Conservation (phyloP, 2,797 vertebrate species). For the Diglossa cyanea region DNA sequence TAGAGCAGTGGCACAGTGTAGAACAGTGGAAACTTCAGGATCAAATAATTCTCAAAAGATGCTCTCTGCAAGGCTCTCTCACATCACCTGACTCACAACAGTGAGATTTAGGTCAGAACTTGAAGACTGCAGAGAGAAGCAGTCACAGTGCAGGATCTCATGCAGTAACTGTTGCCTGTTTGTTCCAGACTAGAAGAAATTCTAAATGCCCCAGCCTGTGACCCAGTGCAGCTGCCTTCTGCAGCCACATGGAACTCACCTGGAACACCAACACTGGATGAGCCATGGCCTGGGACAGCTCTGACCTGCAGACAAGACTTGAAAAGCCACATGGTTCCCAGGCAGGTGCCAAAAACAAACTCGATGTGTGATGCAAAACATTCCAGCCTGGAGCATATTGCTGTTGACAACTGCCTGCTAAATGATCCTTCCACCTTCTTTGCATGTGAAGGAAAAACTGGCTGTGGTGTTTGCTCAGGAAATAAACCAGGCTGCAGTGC, state of each 20-base stretch:
- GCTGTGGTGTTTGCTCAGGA: background rate
- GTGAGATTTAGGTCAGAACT: background rate
- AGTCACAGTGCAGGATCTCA: background rate
- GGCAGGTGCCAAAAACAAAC: background rate
- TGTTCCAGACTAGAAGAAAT: background rate
- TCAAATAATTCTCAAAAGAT: background rate
- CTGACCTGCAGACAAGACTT: background rate
- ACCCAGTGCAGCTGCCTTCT: background rate
- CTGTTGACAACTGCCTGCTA: background rate
- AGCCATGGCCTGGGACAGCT: background rate
- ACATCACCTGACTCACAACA: background rate
- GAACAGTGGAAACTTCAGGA: background rate
- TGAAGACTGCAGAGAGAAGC: background rate
- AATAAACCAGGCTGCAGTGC: background rate
- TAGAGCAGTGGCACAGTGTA: background rate
- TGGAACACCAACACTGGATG: constrained; percentile 58
- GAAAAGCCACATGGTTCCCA: background rate
- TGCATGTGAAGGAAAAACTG: background rate
- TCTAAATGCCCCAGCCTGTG: background rate
- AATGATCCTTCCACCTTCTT: background rate
- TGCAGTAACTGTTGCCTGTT: background rate
- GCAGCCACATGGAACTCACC: background rate
- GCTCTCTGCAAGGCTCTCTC: background rate
- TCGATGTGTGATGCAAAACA: background rate
- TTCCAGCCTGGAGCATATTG: constrained; percentile 53